Evolutionary conservation across 2,113 vertebrate genomes (phyloP).

Genomic region (Tiliqua scincoides): DNA sequence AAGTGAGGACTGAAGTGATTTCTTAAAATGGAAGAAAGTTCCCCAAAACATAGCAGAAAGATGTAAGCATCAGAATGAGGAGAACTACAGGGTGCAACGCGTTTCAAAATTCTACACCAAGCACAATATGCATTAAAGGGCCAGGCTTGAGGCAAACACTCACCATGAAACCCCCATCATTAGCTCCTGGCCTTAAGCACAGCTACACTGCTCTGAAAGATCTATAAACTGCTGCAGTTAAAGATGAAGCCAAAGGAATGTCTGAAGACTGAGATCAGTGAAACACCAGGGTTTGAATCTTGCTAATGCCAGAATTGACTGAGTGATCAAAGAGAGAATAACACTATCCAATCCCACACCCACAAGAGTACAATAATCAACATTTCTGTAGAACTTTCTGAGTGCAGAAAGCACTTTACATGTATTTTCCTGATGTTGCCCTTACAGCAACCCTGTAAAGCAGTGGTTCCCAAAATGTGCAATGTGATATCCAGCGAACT

Average conservation of each 20-base stretch:
- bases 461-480: too few relatives aligned
- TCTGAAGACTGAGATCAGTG: not conserved
- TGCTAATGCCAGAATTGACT: not conserved
- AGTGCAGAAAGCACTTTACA: too few relatives aligned
- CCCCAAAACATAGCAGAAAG: slow-evolving; percentile 11
- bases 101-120: not conserved
- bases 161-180: accelerated
- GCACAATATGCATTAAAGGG: not conserved
- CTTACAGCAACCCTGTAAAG: too few relatives aligned
- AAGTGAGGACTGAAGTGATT: slow-evolving; percentile 92
- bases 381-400: too few relatives aligned
- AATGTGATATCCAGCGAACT: too few relatives aligned
- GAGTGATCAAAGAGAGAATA: not conserved
- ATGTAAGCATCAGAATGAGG: not conserved
- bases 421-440: too few relatives aligned
- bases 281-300: not conserved
- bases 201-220: not conserved
- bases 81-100: not conserved
- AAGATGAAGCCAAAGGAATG: not conserved
- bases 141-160: not conserved
- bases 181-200: not conserved
- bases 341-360: not conserved
- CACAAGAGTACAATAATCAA: too few relatives aligned
- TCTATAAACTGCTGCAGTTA: not conserved
- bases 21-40: slow-evolving; percentile 72